Conservation (phyloP, 1,140 invertebrate species). For the Drosophila nigromelanica region DNA sequence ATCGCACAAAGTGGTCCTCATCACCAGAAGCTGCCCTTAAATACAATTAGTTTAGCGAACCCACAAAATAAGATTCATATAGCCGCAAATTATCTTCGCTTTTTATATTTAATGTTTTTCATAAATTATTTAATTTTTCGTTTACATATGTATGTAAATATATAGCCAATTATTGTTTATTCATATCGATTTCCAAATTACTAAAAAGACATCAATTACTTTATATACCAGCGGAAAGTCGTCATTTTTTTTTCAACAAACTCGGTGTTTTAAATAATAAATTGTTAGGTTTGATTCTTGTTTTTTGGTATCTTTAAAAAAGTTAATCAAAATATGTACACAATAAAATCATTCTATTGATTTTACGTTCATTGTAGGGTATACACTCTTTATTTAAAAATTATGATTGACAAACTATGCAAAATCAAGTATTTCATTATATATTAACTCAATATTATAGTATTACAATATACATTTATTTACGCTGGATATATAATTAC, state of each 20-base stretch:
- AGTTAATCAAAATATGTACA: not conserved
- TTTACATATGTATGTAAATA: constrained; percentile 10
- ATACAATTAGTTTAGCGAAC: constrained; percentile 21
- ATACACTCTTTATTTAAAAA: constrained; percentile 59
- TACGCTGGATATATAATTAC: constrained; percentile 76
- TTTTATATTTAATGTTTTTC: constrained; percentile 4
- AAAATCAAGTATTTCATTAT: constrained; percentile 50
- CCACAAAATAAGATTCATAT: constrained; percentile 44
- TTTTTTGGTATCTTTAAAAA: constrained; percentile 7
- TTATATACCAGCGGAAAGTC: not conserved
- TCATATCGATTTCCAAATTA: constrained; percentile 3
- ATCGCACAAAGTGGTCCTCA: constrained; percentile 58
- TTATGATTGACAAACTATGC: constrained; percentile 62
- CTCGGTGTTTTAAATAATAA: not conserved
- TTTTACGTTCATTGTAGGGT: constrained; percentile 82
- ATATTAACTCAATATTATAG: constrained; percentile 36
- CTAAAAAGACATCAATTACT: not conserved
- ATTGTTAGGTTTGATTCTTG: not conserved
- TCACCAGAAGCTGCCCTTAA: constrained; percentile 60
- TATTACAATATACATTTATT: constrained; percentile 52
- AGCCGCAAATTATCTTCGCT: constrained; percentile 41
- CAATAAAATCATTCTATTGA: constrained; percentile 84
- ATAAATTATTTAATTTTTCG: constrained; percentile 10
- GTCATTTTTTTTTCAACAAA: not conserved
- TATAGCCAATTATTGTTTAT: constrained; percentile 20